These are phyloP conservation scores for Pimpla rufipes DNA, from an alignment of 2,888 invertebrate species.

Conservation along the genomic window DNA sequence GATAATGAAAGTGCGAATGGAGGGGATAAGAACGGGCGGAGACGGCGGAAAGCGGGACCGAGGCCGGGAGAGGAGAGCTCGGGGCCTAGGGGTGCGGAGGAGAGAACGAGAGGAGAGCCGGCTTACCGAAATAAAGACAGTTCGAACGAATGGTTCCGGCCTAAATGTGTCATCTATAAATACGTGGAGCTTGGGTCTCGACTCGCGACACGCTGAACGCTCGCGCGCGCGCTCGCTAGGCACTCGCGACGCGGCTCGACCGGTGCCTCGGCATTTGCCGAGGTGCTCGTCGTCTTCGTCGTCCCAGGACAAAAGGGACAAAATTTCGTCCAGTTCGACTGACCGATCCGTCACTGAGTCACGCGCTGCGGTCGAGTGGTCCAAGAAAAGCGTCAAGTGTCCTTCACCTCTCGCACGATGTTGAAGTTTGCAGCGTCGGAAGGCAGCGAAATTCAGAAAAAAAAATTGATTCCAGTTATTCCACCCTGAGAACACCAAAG, in stretches of 20 bases:
- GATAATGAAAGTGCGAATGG: conserved; percentile 14
- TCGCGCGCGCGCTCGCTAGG: conserved; percentile 24
- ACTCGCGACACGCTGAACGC: conserved; percentile 56
- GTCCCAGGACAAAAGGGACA: conserved; percentile 52
- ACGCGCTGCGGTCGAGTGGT: conserved; percentile 19
- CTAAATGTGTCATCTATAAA: conserved; percentile 85
- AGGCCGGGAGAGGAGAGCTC: conserved; percentile 22
- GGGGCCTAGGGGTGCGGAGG: conserved; percentile 28
- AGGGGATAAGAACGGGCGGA: conserved; percentile 32
- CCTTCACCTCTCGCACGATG: conserved; percentile 49
- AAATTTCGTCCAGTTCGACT: conserved; percentile 52
- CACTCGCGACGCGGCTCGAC: conserved; percentile 31
- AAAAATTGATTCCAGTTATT: too few relatives aligned
- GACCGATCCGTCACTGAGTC: conserved; percentile 57
- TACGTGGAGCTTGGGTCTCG: conserved; percentile 73
- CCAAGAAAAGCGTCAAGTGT: conserved; percentile 31
- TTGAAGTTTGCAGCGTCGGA: too few relatives aligned
- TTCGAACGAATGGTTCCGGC: conserved; percentile 78
- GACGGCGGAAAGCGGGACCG: conserved; percentile 22
- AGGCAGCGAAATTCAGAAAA: too few relatives aligned
- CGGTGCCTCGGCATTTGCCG: conserved; percentile 45
- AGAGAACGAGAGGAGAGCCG: conserved; percentile 26
- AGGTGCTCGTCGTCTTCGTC: conserved; percentile 28
- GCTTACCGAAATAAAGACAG: conserved; percentile 80
- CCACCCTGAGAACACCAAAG: too few relatives aligned